These are phyloP conservation scores for Brachionus rubens DNA, from an alignment of 1,140 invertebrate species.

Conservation along the genomic window DNA sequence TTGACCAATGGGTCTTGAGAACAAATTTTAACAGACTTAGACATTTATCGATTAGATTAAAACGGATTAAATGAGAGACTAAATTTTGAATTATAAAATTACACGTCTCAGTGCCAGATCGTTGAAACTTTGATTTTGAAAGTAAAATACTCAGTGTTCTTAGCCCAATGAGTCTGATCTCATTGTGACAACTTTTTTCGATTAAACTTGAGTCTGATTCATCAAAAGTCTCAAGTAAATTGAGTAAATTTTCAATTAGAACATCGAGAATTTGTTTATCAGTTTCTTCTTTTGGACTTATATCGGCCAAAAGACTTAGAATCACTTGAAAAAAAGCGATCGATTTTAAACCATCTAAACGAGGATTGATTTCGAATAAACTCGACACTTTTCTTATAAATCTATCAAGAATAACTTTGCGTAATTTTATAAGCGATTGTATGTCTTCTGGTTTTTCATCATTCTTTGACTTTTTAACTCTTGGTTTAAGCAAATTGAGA, in stretches of 20 bases:
- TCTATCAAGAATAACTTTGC: not conserved
- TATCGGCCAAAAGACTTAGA: not conserved
- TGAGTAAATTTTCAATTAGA: not conserved
- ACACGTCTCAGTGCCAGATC: slow-evolving; percentile 20
- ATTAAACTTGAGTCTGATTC: not conserved
- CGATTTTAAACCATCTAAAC: slow-evolving; percentile 36
- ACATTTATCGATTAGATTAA: slow-evolving; percentile 30
- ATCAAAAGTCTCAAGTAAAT: not conserved
- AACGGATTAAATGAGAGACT: not conserved
- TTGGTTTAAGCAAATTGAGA: not conserved
- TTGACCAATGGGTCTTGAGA: not conserved
- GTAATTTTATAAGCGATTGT: not conserved
- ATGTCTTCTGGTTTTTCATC: not conserved
- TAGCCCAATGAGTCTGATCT: not conserved
- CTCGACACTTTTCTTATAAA: not conserved
- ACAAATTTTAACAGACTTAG: not conserved
- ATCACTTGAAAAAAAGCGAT: slow-evolving; percentile 45
- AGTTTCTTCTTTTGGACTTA: slow-evolving; percentile 19
- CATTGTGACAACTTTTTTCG: not conserved
- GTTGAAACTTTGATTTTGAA: slow-evolving; percentile 38
- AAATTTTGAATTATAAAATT: slow-evolving; percentile 36
- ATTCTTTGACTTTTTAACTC: not conserved
- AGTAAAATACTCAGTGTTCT: slow-evolving; percentile 59
- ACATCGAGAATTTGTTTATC: not conserved
- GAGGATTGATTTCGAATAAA: not conserved